These are phyloP conservation scores for Drosophila silvestris DNA, from an alignment of 2,888 invertebrate genomes.

Conservation along the genomic window DNA sequence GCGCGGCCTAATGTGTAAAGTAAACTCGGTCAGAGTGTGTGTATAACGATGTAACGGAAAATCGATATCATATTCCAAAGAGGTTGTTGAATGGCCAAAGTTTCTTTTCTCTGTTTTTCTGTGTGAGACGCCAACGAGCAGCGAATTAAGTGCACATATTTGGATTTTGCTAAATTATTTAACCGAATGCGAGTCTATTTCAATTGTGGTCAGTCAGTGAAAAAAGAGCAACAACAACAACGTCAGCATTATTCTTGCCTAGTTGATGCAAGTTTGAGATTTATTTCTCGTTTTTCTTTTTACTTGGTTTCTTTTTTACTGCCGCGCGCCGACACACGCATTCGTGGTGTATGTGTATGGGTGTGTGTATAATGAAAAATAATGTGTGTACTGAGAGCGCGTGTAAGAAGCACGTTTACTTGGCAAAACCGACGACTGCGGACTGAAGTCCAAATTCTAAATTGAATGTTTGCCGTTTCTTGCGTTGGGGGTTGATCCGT, in stretches of 20 bases:
- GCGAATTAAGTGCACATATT: conserved; percentile 3
- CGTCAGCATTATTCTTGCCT: conserved; percentile 15
- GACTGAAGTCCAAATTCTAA: conserved; percentile 62
- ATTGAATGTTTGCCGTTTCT: conserved; percentile 31
- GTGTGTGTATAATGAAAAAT: conserved; percentile 36
- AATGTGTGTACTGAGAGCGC: conserved; percentile 39
- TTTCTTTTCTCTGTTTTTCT: not conserved
- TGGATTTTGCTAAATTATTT: not conserved
- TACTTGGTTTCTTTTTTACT: conserved; percentile 32
- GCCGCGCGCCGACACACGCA: conserved; percentile 60
- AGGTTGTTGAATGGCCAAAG: conserved; percentile 66
- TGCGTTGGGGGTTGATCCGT: conserved; percentile 34
- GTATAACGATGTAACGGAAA: conserved; percentile 81
- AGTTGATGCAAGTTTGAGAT: conserved; percentile 21
- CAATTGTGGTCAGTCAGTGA: conserved; percentile 17
- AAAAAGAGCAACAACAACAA: not conserved
- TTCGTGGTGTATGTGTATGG: conserved; percentile 45
- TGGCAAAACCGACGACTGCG: conserved; percentile 81
- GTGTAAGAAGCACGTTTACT: conserved; percentile 79
- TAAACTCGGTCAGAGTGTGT: conserved; percentile 79
- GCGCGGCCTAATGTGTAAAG: conserved; percentile 57
- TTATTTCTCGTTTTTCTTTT: not conserved
- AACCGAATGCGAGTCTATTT: not conserved
- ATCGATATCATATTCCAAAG: conserved; percentile 68
- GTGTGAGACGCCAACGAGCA: conserved; percentile 2